Conservation (phyloP, 2,797 vertebrate species). For the Emys orbicularis region DNA sequence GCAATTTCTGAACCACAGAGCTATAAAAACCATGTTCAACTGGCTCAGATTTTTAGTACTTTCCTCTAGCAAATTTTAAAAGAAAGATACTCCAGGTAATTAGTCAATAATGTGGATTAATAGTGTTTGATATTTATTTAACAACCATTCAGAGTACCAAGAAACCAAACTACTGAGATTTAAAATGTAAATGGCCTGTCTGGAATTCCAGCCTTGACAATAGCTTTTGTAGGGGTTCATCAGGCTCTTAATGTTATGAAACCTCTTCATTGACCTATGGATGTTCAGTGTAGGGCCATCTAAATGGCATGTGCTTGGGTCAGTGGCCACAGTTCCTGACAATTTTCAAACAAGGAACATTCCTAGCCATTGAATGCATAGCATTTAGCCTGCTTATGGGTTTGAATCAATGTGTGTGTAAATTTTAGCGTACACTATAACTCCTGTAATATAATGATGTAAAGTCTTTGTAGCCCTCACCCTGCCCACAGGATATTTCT, state of each 20-base stretch:
- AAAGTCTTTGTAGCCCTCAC: background rate
- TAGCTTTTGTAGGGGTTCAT: background rate
- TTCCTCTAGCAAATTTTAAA: background rate
- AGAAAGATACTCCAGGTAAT: background rate
- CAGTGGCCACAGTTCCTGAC: background rate
- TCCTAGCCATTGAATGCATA: background rate
- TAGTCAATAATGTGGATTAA: background rate
- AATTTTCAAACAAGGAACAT: background rate
- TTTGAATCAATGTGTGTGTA: background rate
- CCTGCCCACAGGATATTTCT: slow-evolving; percentile 3
- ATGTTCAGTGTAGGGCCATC: background rate
- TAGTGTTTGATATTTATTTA: background rate
- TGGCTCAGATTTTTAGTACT: background rate
- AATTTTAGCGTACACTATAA: background rate
- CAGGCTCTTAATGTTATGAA: background rate
- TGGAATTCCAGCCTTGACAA: background rate
- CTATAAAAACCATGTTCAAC: background rate
- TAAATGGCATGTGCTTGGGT: background rate
- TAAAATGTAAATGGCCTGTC: background rate
- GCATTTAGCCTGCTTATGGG: accelerated
- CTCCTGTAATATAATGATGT: background rate
- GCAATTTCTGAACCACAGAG: too few species aligned
- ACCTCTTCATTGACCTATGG: background rate
- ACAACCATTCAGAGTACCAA: background rate
- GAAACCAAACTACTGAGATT: background rate